phyloP scores from a whole-genome alignment of 2,797 vertebrate genomes.

The Phataginus tricuspis region DNA sequence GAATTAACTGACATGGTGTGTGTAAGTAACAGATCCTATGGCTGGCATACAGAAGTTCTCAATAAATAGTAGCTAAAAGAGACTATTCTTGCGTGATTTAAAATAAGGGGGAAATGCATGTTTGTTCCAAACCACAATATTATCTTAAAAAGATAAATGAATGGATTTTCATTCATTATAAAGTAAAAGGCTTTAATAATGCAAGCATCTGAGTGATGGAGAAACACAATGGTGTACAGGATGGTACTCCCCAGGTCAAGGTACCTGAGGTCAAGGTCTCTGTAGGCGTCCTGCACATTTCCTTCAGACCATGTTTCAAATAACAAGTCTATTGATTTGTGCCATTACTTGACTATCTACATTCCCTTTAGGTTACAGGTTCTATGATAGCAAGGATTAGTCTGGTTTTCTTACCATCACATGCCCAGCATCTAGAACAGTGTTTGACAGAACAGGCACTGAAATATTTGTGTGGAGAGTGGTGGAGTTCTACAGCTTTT shows the following conservation, averaged over 20 bases:
- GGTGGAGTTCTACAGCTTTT: neutral
- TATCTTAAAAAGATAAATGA: neutral
- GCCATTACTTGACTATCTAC: neutral
- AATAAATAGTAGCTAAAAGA: neutral
- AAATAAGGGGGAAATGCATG: neutral
- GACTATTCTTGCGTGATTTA: neutral
- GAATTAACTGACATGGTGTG: neutral
- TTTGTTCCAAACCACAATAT: neutral
- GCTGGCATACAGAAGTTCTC: neutral
- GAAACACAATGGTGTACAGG: rapidly evolving
- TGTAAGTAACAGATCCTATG: neutral
- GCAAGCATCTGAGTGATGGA: neutral
- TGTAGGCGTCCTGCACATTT: neutral
- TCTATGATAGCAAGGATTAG: neutral
- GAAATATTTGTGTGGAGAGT: neutral
- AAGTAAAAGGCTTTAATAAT: neutral
- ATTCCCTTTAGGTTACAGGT: neutral
- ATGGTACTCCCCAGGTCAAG: neutral
- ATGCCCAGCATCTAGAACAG: neutral
- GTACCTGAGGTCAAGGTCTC: neutral
- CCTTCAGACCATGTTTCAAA: neutral
- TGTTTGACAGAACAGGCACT: neutral
- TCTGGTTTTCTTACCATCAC: neutral
- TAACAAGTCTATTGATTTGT: neutral
- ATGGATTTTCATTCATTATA: neutral